Evolutionary conservation across 92 coral and sea anemone species (phyloP).

Genomic region (Umimayanthus kanabou): DNA sequence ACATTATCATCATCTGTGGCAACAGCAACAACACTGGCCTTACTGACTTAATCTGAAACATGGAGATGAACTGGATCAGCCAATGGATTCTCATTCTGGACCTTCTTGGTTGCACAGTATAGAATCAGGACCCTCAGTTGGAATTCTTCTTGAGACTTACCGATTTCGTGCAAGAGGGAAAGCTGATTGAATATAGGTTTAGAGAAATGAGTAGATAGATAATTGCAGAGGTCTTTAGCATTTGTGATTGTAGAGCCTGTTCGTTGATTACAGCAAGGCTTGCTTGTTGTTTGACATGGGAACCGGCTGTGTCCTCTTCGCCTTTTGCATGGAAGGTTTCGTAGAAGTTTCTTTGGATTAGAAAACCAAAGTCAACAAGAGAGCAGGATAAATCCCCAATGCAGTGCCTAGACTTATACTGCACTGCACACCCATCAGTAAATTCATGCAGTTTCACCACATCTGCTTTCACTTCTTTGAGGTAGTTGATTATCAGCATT

Average conservation of each 20-base stretch:
- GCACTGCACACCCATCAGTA: neutral
- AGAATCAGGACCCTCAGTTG: constrained; percentile 42
- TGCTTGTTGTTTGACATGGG: constrained; percentile 39
- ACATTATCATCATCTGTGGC: too few relatives aligned
- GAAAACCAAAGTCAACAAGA: neutral
- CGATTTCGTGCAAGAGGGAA: constrained; percentile 34
- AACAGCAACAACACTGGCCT: neutral
- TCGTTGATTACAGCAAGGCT: constrained; percentile 47
- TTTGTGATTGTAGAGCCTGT: constrained; percentile 45
- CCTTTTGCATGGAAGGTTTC: neutral
- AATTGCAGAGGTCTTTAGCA: constrained; percentile 48
- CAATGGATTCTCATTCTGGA: neutral
- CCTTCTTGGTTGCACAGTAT: constrained; percentile 33
- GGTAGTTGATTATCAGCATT: too few relatives aligned
- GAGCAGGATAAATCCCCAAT: constrained; percentile 12
- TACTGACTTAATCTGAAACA: constrained; percentile 7
- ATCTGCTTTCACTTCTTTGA: constrained; percentile 27
- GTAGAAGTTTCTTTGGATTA: neutral
- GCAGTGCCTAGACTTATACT: constrained; percentile 4
- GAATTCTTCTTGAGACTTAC: constrained; percentile 51
- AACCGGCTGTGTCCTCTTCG: neutral
- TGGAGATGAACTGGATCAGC: constrained; percentile 2
- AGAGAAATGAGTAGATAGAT: constrained; percentile 36
- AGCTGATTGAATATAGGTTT: constrained; percentile 48
- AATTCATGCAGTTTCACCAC: constrained; percentile 1